Evolutionary conservation across 2,888 invertebrate genomes (phyloP), one percentile per base, ranked within the genome.

Genomic region (Monoplex corrugatus): DNA sequence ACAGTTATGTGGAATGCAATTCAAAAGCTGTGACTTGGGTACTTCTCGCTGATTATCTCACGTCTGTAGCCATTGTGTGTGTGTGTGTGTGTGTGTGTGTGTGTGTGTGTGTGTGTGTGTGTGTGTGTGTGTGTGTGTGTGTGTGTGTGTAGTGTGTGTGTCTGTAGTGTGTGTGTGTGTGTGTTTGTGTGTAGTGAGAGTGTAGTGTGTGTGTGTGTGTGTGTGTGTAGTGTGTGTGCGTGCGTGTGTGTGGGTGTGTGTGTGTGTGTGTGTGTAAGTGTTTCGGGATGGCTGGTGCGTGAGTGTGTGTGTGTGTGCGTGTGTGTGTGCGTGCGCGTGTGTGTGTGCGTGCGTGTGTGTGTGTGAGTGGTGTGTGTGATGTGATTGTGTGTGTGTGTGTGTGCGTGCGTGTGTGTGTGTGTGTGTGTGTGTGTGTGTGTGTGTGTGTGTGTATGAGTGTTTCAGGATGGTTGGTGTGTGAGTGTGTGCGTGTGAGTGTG

Each of bases 221-320:
- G n/a, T n/a, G n/a, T n/a, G n/a, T n/a, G n/a, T 50, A 50, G 19
- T 50, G 50, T 50, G 50, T 50, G 50, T 50, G 50, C 50, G 50
- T 50, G 50, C 50, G 50, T 50, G 50, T 19, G 50, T 50, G n/a
- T n/a, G n/a, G 19, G 68, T n/a, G 68, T 68, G 68, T n/a, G 68
- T 68, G 68, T n/a, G 19, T 68, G 68, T n/a, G 68, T 68, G n/a
- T 68, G 68, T 68, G 68, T 68, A n/a, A 28, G 68, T 68, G 68
- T 5, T 19, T 28, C 16, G 5, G 68, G 5, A 28, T 68, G 68
- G 5, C 16, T 5, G 16, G 13, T 13, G 23, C n/a, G 23, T 68
- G 19, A 0, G 68, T 68, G 68, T 28, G 68, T 13, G 68, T 28
- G 68, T 13, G 28, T 28, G 68, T 13, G 68, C n/a, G 68, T 68